Conservation (phyloP, 2,113 vertebrate species). For the Phalacrocorax carbo region DNA sequence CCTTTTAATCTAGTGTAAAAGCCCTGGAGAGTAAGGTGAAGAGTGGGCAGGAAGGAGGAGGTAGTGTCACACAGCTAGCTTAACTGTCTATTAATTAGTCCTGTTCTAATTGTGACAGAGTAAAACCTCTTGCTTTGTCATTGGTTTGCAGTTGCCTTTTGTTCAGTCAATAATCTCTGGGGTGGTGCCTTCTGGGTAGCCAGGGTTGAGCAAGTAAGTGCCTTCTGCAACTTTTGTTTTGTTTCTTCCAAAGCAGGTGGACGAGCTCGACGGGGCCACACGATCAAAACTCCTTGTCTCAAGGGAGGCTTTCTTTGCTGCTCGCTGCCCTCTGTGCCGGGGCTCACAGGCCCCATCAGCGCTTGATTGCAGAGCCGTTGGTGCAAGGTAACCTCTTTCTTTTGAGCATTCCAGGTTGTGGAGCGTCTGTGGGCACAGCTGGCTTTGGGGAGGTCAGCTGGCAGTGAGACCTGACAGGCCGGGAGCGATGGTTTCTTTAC, state of each 20-base stretch:
- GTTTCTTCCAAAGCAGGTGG: neutral
- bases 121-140: neutral
- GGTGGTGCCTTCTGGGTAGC: neutral
- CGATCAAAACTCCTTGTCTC: neutral
- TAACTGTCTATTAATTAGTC: neutral
- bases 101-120: neutral
- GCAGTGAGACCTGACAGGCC: neutral
- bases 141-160: neutral
- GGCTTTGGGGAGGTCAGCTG: neutral
- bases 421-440: neutral
- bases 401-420: neutral
- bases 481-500: neutral
- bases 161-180: neutral
- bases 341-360: neutral
- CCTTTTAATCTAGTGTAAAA: neutral
- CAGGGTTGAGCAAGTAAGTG: neutral
- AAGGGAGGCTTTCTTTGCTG: neutral
- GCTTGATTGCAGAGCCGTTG: neutral
- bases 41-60: neutral
- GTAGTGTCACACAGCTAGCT: neutral
- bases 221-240: neutral
- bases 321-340: neutral
- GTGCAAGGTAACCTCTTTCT: constrained; percentile 4
- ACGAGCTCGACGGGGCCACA: fast-evolving
- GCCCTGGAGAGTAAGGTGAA: neutral